Base-by-base conservation (phyloP, 2,797 vertebrate genomes). In the Emys orbicularis region DNA sequence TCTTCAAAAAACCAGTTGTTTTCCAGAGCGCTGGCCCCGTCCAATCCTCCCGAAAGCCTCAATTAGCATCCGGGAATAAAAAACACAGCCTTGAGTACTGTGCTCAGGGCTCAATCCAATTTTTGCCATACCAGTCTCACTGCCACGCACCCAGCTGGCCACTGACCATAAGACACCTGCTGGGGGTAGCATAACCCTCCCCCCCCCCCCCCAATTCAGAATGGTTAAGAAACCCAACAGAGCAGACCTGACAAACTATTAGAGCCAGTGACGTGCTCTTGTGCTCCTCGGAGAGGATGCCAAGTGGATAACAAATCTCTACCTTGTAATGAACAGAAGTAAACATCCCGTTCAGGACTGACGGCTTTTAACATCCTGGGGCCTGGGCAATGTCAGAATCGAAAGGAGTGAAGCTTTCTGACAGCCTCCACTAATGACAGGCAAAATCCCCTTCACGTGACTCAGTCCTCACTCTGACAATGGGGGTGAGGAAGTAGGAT, bases 1-100 rank as follows among this genome's bases (percentile, higher is more conserved):
- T 97, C 96, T 96, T 97, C 97, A 98, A 98, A 94, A 98, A 94
- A 86, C 88, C 90, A 87, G 94, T 97, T 98, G 98, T 98, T 98
- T 90, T 87, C 76, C 56, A 34, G 47, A 91, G 90, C 84, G 34
- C 79, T 21, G 3, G 1, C 83, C 72, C 76, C 56, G 96, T 82
- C 82, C 90, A 84, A 79, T 37, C 76, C 0, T 0, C 81, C 92
- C 57, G 37, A 57, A 84, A 95, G 21, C 65, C 84, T 93, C 84
- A 10, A 0, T 87, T 81, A 94, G 92, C 95, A 90, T 47, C 34
- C 18, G 83, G 82, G 84, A 87, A 91, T 89, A 49, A 31, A 87
- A 92, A 81, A 81, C 9, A 0, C 72, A 6, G 0, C 44, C 56
- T 56, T 52, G 82, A 84, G 68, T 8, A 12, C 77, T 88, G 37